Evolutionary conservation across 1,140 invertebrate species (phyloP), one percentile per base, ranked within the genome.

Genomic region (Drosophila auraria): DNA sequence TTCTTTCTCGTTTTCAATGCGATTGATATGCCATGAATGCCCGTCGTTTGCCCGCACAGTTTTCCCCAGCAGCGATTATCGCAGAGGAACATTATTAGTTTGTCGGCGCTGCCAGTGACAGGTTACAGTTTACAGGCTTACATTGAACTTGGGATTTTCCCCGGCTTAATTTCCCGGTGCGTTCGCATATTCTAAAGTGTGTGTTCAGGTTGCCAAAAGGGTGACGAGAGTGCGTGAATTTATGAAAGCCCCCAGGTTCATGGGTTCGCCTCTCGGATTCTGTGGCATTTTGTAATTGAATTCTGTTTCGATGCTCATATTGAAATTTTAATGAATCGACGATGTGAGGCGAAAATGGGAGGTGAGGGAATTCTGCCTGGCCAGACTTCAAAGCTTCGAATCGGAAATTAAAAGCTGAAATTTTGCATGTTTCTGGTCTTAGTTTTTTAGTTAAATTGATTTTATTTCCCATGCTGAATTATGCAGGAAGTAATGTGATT

Each of bases 21-120:
- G 59, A 80, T 80, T 75, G 80, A 87, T 83, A 78, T 80, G 47
- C 76, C 23, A 57, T 82, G 75, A 82, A 76, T 75, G 79, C 59
- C 50, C 57, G 38, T 59, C 49, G 56, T 81, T 70, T 51, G 36
- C 49, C 36, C 20, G 6, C 38, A 15, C 23, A 20, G 20, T 20
- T 36, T 68, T 60, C 45, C 23, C 50, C 68, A 53, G 23, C n/a
- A 30, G 60, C 58, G 78, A 78, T 82, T 82, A 84, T 82, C 69
- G 61, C 20, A 7, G 54, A 36, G 20, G 60, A 75, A 71, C 65
- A 70, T 79, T 87, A 80, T 86, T 86, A 86, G 83, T 87, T 87
- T 74, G 51, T 58, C 62, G 51, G 44, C 57, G 49, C 73, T 86
- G 83, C 25, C 77, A 38, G 49, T 82, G 83, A 80, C 83, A 82